Evolutionary conservation across 2,797 vertebrate species (phyloP).

Genomic region (Lepilemur septentrionalis): DNA sequence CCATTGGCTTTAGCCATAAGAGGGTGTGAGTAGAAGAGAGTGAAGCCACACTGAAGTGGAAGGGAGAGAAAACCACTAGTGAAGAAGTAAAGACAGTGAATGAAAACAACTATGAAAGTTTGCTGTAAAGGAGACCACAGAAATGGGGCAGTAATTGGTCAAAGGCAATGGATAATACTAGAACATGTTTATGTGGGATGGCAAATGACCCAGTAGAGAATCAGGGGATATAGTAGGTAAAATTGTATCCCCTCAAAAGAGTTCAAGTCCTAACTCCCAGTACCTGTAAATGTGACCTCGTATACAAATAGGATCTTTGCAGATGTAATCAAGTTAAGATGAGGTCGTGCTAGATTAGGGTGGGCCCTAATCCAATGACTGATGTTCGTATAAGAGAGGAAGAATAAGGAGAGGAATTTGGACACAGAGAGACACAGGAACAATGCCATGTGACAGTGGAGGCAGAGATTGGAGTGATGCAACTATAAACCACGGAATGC

Average conservation of each 20-base stretch:
- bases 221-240: not conserved
- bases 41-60: not conserved
- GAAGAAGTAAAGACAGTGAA: not conserved
- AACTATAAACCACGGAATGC: not conserved
- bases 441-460: not conserved
- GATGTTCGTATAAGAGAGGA: not conserved
- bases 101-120: not conserved
- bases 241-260: not conserved
- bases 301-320: not conserved
- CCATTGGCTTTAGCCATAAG: not conserved
- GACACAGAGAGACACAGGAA: not conserved
- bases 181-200: too few species aligned
- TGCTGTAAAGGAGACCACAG: not conserved
- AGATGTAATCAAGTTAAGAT: not conserved
- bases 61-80: not conserved
- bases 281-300: not conserved
- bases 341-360: not conserved
- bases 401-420: slow-evolving; percentile 2
- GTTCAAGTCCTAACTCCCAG: not conserved
- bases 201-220: not conserved
- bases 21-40: not conserved
- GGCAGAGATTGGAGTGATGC: not conserved
- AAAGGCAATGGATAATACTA: not conserved
- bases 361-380: not conserved
- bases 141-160: not conserved